Evolutionary conservation across 2,113 vertebrate genomes (phyloP).

Genomic region (Chloebia gouldiae): DNA sequence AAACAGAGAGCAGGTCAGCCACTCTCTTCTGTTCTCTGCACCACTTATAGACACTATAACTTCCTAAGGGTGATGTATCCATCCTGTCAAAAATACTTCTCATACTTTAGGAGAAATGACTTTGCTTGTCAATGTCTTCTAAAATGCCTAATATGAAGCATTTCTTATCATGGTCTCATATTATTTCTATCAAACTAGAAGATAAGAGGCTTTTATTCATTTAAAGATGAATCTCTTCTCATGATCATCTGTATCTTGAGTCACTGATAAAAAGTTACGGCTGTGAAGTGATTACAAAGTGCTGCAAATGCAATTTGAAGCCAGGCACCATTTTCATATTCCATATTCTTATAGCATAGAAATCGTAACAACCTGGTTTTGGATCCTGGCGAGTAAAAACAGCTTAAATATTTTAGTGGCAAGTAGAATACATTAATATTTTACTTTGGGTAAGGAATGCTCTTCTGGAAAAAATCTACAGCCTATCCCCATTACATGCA

Average conservation of each 20-base stretch:
- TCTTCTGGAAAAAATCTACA: neutral
- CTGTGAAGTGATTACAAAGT: neutral
- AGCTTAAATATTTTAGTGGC: constrained; percentile 5
- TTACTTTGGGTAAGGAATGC: neutral
- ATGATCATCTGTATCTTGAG: neutral
- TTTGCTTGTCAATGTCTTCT: neutral
- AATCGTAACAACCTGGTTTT: neutral
- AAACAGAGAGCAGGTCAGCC: neutral
- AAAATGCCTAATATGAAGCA: neutral
- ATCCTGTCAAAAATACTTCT: neutral
- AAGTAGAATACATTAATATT: neutral
- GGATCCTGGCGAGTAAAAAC: neutral
- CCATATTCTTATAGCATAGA: neutral
- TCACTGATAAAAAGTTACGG: neutral
- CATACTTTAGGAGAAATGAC: neutral
- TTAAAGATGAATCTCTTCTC: neutral
- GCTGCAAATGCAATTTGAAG: neutral
- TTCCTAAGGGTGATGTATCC: neutral
- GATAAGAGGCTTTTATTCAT: neutral
- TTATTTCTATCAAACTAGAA: neutral
- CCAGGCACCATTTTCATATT: neutral
- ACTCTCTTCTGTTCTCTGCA: neutral
- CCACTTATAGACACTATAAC: neutral
- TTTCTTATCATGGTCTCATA: neutral
- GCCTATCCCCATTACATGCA: neutral